phyloP scores from a whole-genome alignment of 2,888 invertebrate genomes.

The Iselma pallidipennis region DNA sequence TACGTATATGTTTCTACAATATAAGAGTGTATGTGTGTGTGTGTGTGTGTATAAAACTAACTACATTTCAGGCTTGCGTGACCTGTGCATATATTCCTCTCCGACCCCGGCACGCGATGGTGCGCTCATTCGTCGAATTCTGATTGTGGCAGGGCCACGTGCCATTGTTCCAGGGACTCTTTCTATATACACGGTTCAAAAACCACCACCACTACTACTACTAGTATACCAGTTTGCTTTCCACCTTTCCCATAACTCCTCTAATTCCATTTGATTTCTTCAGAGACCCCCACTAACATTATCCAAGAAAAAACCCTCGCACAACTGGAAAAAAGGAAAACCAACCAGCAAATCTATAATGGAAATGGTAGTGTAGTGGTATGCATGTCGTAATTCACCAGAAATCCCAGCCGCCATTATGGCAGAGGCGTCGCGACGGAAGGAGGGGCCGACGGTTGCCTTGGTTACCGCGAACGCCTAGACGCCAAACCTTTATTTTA shows the following conservation, averaged over 20 bases:
- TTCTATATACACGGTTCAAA: not conserved
- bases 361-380: not conserved
- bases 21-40: constrained; percentile 21
- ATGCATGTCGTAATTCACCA: constrained; percentile 3
- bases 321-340: not conserved
- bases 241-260: constrained; percentile 6
- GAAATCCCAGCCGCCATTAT: constrained; percentile 32
- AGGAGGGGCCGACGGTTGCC: constrained; percentile 33
- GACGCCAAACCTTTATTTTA: constrained; percentile 1
- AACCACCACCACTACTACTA: not conserved
- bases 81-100: constrained; percentile 48
- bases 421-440: constrained; percentile 35
- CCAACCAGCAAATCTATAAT: not conserved
- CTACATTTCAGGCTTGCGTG: constrained; percentile 52
- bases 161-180: constrained; percentile 44
- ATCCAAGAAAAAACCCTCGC: not conserved
- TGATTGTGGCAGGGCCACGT: constrained; percentile 51
- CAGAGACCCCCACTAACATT: not conserved
- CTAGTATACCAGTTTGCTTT: not conserved
- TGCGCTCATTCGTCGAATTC: constrained; percentile 49
- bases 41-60: constrained; percentile 35
- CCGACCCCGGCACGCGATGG: constrained; percentile 49
- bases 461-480: constrained; percentile 31
- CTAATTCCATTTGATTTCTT: constrained; percentile 14
- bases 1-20: constrained; percentile 3